Evolutionary conservation across 2,113 vertebrate species (phyloP).

Genomic region (Anolis carolinensis): DNA sequence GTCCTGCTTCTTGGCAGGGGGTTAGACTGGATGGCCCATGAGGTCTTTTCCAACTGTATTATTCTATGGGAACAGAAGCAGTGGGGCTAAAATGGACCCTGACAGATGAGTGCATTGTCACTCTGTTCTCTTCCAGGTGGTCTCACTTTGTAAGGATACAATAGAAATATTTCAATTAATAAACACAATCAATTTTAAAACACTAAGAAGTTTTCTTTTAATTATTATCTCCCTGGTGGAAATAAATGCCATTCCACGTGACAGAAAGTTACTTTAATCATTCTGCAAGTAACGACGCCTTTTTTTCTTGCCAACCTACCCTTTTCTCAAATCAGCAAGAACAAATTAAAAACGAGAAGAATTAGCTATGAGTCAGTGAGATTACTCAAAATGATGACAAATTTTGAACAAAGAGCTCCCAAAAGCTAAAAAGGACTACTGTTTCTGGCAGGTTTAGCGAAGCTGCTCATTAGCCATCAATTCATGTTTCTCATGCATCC

Average conservation of each 20-base stretch:
- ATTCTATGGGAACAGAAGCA: no score
- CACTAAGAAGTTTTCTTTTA: not conserved
- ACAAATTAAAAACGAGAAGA: conserved; percentile 25
- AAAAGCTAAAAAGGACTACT: not conserved
- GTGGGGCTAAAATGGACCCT: no score
- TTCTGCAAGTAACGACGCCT: conserved; percentile 16
- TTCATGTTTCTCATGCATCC: not conserved
- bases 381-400: conserved; percentile 30
- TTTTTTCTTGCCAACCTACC: accelerated
- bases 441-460: not conserved
- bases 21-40: no score
- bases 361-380: conserved; percentile 40
- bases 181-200: not conserved
- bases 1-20: no score
- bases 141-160: no score
- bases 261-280: conserved; percentile 29
- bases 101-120: no score
- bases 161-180: not conserved
- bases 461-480: conserved; percentile 8
- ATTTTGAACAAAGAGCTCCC: conserved; percentile 1
- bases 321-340: not conserved
- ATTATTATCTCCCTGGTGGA: not conserved
- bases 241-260: conserved; percentile 11
- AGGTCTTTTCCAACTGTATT: no score
- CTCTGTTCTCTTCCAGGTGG: no score